Conservation (phyloP, 2,888 invertebrate genomes). For the Keiferia lycopersicella region DNA sequence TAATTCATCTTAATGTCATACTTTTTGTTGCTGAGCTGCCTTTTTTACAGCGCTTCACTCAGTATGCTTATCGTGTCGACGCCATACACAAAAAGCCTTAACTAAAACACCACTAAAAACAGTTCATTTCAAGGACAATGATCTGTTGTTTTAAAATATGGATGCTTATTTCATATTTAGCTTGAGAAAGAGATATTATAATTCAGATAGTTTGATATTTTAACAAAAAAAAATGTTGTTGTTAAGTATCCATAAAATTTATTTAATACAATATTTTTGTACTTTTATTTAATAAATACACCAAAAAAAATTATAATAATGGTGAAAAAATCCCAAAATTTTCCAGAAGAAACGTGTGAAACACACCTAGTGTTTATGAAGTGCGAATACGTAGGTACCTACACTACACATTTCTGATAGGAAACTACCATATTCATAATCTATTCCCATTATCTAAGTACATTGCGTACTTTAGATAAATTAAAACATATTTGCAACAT, state of each 20-base stretch:
- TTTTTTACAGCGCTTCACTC: neutral
- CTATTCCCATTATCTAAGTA: too few relatives aligned
- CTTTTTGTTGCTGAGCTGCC: constrained; percentile 17
- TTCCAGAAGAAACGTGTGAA: too few relatives aligned
- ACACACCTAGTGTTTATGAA: too few relatives aligned
- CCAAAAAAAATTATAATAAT: too few relatives aligned
- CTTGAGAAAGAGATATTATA: constrained; percentile 10
- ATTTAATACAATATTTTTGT: too few relatives aligned
- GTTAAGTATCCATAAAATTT: too few relatives aligned
- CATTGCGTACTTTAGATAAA: neutral
- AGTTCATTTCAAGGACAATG: constrained; percentile 45
- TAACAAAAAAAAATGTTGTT: neutral
- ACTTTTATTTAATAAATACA: too few relatives aligned
- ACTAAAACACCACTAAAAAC: constrained; percentile 43
- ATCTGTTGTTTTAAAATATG: constrained; percentile 36
- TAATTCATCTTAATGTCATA: constrained; percentile 26
- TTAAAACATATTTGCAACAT: neutral
- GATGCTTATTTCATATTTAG: constrained; percentile 21
- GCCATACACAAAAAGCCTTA: neutral
- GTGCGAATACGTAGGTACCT: too few relatives aligned
- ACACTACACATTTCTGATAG: too few relatives aligned
- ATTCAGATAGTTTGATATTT: neutral
- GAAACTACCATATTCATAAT: too few relatives aligned
- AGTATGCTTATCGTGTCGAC: constrained; percentile 2
- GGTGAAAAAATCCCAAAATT: too few relatives aligned